Evolutionary conservation across 2,113 vertebrate species (phyloP).

Genomic region (Pampusana beccarii): DNA sequence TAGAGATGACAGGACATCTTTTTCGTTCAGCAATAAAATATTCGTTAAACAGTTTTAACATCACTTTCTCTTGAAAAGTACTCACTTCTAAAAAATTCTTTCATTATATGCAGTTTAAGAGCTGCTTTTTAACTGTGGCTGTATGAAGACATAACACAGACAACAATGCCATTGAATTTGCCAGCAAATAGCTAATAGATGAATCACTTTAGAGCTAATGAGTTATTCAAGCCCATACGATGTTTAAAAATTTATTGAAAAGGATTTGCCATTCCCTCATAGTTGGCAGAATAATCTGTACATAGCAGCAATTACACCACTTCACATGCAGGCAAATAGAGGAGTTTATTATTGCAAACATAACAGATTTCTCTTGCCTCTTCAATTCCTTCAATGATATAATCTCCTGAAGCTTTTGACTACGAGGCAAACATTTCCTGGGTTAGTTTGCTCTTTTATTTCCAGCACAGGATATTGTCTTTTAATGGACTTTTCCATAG

Average conservation of each 20-base stretch:
- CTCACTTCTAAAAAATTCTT: background rate
- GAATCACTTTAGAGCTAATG: slow-evolving; percentile 45
- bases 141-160: background rate
- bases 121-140: background rate
- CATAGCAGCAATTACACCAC: background rate
- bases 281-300: background rate
- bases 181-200: slow-evolving; percentile 37
- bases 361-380: background rate
- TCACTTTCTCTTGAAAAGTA: background rate
- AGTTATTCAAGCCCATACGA: slow-evolving; percentile 21
- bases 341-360: background rate
- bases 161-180: slow-evolving; percentile 4
- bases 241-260: slow-evolving; percentile 26
- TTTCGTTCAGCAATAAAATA: background rate
- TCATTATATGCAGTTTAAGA: background rate
- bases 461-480: background rate
- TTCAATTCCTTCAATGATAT: background rate
- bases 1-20: background rate
- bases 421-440: background rate
- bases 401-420: background rate
- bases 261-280: background rate
- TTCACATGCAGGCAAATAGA: background rate
- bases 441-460: background rate
- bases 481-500: background rate
- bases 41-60: background rate